Base-by-base conservation (phyloP, 1,140 invertebrate genomes). In the Arctopsyche grandis region DNA sequence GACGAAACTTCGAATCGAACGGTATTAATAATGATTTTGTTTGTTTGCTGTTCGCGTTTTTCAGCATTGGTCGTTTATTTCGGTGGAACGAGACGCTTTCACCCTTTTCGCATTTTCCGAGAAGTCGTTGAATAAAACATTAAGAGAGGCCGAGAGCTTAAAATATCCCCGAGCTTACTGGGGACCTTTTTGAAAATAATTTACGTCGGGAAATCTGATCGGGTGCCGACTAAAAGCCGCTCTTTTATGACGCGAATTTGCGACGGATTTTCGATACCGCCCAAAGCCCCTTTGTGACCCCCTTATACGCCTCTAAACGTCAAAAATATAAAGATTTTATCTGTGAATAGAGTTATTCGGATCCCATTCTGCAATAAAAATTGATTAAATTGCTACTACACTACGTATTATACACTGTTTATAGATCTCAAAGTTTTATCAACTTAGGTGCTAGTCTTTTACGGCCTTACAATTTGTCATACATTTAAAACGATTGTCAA, bases 91-190 rank as follows among this genome's bases (percentile, higher is more conserved):
- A 3, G 5, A 16, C 56, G 56, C 7, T 19, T 16, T n/a, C 16
- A 19, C 56, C 56, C 56, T 60, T 60, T 21, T n/a, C 56, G n/a
- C 56, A 21, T 60, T 60, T 60, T 60, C 56, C 56, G 7, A 60
- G 56, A 60, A 60, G 14, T 24, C 63, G 63, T 66, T 66, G 63
- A 66, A 66, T 66, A 66, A 66, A 66, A 66, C 63, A 66, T 66
- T 12, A 12, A 16, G 56, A 16, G 56, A 14, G 21, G 7, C 21
- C 3, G 58, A 24, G 12, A 66, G 63, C 63, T 66, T 66, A 66
- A 66, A 66, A 66, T 66, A 66, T 66, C 48, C 48, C 12, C 48
- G 48, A 16, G 24, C 14, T 26, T 26, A 66, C 21, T 12, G 63
- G 63, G 21, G 63, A 22, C 21, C 63, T 22, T 66, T 52, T 66